Conservation (phyloP, 2,797 vertebrate genomes). For the Phalanger gymnotis region DNA sequence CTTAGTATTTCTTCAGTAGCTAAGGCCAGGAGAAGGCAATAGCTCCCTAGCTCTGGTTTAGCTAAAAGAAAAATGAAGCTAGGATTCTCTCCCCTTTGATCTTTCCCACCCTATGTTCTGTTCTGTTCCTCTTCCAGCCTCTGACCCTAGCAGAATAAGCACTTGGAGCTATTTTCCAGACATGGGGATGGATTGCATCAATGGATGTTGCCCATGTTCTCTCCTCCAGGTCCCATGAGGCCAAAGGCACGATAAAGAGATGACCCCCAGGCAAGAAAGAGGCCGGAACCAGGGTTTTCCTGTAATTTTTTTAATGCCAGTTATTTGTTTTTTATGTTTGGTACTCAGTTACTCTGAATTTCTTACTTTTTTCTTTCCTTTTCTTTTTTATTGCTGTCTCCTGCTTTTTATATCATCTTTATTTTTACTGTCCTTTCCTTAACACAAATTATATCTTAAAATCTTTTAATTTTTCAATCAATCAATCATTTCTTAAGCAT, state of each 20-base stretch:
- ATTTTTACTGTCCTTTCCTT: not conserved
- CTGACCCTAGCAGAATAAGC: not conserved
- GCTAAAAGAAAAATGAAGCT: not conserved
- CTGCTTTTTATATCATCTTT: not conserved
- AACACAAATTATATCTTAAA: not conserved
- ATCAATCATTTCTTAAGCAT: not conserved
- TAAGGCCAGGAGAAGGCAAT: not conserved
- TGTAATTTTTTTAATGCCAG: not conserved
- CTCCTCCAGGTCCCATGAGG: not conserved
- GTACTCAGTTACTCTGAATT: not conserved
- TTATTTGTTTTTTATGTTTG: not conserved
- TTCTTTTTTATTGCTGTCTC: not conserved
- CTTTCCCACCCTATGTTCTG: not conserved
- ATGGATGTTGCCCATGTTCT: not conserved
- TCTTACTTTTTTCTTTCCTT: not conserved
- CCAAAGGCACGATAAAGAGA: not conserved
- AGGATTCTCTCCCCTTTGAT: not conserved
- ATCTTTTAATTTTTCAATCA: not conserved
- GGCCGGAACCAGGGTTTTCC: not conserved
- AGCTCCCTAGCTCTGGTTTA: not conserved
- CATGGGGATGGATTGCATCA: not conserved
- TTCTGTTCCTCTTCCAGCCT: not conserved
- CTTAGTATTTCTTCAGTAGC: not conserved
- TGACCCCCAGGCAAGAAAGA: not conserved
- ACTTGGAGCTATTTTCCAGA: not conserved